Conservation (phyloP, 2,888 invertebrate genomes). For the Coelogynopora nodosa region DNA sequence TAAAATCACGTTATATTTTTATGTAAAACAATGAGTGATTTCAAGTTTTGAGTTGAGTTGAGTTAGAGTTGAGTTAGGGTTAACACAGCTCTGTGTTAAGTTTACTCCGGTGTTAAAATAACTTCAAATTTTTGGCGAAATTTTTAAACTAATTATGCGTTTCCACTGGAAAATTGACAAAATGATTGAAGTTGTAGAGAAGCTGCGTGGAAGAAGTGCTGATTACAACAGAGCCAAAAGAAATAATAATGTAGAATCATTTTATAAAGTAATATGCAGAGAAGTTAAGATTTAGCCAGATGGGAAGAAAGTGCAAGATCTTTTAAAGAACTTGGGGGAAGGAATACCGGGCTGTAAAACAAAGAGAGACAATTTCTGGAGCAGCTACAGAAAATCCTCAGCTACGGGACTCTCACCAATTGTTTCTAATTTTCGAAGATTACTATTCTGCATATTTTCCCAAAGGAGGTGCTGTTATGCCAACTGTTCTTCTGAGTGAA, state of each 20-base stretch:
- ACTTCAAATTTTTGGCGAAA: slow-evolving; percentile 19
- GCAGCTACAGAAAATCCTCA: not conserved
- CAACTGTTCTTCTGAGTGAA: not conserved
- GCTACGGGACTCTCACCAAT: not conserved
- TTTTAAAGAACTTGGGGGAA: not conserved
- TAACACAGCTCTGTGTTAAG: slow-evolving; percentile 27
- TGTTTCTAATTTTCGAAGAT: not conserved
- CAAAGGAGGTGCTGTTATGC: not conserved
- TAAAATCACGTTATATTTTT: too few relatives aligned
- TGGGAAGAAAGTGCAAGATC: not conserved
- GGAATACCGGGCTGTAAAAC: not conserved
- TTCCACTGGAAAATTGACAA: slow-evolving; percentile 31
- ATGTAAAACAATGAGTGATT: slow-evolving; percentile 14
- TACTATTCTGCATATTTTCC: not conserved
- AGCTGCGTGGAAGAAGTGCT: slow-evolving; percentile 29
- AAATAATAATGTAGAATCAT: slow-evolving; percentile 1
- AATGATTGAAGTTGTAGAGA: slow-evolving; percentile 31
- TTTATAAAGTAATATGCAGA: not conserved
- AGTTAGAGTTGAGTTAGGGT: slow-evolving; percentile 18
- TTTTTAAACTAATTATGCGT: slow-evolving; percentile 19
- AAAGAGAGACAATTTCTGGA: not conserved
- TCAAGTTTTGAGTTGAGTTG: slow-evolving; percentile 27
- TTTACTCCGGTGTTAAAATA: slow-evolving; percentile 14
- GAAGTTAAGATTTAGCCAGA: not conserved
- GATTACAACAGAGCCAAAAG: slow-evolving; percentile 31